These are phyloP conservation scores for Lophius piscatorius DNA, from an alignment of 2,113 vertebrate species.

Conservation along the genomic window DNA sequence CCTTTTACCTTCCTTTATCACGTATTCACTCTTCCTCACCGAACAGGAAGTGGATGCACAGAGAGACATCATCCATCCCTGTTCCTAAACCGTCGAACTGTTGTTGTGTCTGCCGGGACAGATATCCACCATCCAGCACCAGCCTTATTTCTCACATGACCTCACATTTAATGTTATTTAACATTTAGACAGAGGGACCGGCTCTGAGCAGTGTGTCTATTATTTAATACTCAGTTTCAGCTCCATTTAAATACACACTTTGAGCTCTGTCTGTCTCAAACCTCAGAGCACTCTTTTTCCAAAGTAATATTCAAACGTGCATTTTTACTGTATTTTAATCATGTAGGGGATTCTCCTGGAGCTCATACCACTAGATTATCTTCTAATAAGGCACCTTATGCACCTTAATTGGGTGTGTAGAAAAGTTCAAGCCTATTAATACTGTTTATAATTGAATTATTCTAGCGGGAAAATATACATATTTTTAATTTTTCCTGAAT, in stretches of 20 bases:
- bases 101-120: neutral
- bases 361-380: conserved; percentile 37
- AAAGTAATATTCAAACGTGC: conserved; percentile 26
- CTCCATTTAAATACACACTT: conserved; percentile 6
- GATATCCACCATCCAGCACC: neutral
- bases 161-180: conserved; percentile 7
- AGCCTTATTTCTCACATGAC: conserved; percentile 21
- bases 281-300: conserved; percentile 20
- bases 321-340: conserved; percentile 58
- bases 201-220: neutral
- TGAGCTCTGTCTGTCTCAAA: conserved; percentile 7
- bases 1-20: conserved; percentile 47
- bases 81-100: too few relatives aligned
- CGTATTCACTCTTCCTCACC: neutral
- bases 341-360: conserved; percentile 34
- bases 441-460: conserved; percentile 48
- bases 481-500: conserved; percentile 62
- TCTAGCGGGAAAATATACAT: conserved; percentile 63
- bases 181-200: conserved; percentile 31
- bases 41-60: conserved; percentile 14
- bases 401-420: conserved; percentile 48
- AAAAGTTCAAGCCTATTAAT: conserved; percentile 38
- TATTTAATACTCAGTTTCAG: conserved; percentile 6
- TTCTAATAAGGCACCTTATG: conserved; percentile 57
- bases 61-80: conserved; percentile 5